Conservation (phyloP, 2,888 invertebrate genomes). For the Morinoia aosen region DNA sequence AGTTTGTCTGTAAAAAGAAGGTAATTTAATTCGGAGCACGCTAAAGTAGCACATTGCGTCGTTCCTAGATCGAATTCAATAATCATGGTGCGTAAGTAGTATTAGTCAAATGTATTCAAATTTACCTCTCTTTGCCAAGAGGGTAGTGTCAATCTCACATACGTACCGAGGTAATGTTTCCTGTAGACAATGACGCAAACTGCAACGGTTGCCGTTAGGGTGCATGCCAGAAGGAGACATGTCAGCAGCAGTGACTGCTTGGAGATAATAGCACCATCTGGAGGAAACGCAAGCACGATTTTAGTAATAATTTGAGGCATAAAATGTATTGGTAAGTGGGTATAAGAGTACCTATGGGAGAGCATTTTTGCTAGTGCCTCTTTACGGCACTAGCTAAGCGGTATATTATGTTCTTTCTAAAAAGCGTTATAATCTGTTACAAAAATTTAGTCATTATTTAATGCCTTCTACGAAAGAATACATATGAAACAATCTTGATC, state of each 20-base stretch:
- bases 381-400: too few relatives aligned
- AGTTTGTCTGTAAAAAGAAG: not conserved
- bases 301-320: too few relatives aligned
- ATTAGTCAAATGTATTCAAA: not conserved
- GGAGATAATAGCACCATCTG: not conserved
- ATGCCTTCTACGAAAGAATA: too few relatives aligned
- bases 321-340: too few relatives aligned
- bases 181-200: not conserved
- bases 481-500: too few relatives aligned
- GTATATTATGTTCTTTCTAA: too few relatives aligned
- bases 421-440: too few relatives aligned
- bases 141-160: too few relatives aligned
- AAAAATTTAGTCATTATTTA: too few relatives aligned
- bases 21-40: not conserved
- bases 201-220: not conserved
- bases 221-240: not conserved
- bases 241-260: not conserved
- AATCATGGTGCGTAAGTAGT: not conserved
- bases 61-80: not conserved
- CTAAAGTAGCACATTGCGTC: not conserved
- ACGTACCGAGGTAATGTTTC: not conserved
- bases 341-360: too few relatives aligned
- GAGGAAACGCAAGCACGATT: not conserved
- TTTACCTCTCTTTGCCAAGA: not conserved
- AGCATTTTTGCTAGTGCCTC: too few relatives aligned